These are phyloP conservation scores for Paraplagusia blochii DNA, from an alignment of 2,113 vertebrate genomes.

Conservation along the genomic window DNA sequence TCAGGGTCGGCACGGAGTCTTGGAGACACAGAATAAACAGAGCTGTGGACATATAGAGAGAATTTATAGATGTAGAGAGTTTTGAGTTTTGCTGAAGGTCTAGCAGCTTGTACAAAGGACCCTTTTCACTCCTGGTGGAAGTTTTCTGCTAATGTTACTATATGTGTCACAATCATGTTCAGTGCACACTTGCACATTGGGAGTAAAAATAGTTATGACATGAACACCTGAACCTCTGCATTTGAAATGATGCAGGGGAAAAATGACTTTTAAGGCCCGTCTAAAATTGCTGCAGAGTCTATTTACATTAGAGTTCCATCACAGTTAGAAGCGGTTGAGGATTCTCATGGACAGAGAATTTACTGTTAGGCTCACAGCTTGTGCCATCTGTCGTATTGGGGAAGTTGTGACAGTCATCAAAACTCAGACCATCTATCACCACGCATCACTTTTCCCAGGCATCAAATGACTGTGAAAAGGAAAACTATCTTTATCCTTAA, in stretches of 20 bases:
- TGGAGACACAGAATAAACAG: constrained; percentile 1
- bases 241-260: too few species aligned
- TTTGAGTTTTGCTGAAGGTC: constrained; percentile 16
- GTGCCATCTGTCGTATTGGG: constrained; percentile 19
- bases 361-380: constrained; percentile 2
- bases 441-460: constrained; percentile 11
- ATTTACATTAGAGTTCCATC: constrained; percentile 27
- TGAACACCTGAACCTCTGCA: constrained; percentile 21
- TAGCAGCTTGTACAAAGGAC: constrained; percentile 3
- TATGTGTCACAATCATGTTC: constrained; percentile 44
- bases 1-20: neutral
- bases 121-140: constrained; percentile 16
- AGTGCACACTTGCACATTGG: constrained; percentile 43
- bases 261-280: constrained; percentile 18
- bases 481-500: too few species aligned
- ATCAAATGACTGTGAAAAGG: constrained; percentile 4
- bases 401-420: constrained; percentile 36
- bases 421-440: constrained; percentile 34
- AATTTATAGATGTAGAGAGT: constrained; percentile 2
- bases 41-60: neutral
- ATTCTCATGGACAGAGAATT: constrained; percentile 19
- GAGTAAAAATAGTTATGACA: constrained; percentile 1
- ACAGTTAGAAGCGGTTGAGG: neutral
- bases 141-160: constrained; percentile 28
- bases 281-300: constrained; percentile 14